Evolutionary conservation across 1,140 invertebrate species (phyloP).

Genomic region (Drosophila orosa): DNA sequence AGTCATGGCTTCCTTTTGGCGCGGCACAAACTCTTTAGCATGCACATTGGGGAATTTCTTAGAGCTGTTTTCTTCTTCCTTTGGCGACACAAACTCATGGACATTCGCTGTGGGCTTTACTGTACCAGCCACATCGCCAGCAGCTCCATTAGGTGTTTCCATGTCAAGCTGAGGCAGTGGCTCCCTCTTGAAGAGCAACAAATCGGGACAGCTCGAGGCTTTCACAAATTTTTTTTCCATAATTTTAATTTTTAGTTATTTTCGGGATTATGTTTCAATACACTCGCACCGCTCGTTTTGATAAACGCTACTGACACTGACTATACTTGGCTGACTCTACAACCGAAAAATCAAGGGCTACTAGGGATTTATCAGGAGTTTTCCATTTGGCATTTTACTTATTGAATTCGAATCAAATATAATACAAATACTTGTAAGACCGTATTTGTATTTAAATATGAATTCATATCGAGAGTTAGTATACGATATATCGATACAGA

Average conservation of each 20-base stretch:
- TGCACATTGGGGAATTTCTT: not conserved
- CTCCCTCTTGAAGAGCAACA: too few relatives aligned
- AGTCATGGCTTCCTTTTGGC: not conserved
- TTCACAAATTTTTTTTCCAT: not conserved
- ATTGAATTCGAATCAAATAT: too few relatives aligned
- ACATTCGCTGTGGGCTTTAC: constrained; percentile 40
- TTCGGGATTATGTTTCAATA: not conserved
- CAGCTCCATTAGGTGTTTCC: too few relatives aligned
- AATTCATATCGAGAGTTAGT: too few relatives aligned
- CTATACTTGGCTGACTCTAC: not conserved
- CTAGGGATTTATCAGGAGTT: too few relatives aligned
- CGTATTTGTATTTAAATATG: too few relatives aligned
- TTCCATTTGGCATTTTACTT: too few relatives aligned
- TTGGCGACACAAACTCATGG: constrained; percentile 30
- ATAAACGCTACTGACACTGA: not conserved
- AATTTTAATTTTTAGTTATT: not conserved
- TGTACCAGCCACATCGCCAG: not conserved
- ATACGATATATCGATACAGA: too few relatives aligned
- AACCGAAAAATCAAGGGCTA: not conserved
- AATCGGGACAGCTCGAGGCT: not conserved
- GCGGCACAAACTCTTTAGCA: not conserved
- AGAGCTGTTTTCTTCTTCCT: not conserved
- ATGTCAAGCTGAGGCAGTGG: not conserved
- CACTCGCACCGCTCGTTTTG: not conserved
- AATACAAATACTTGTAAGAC: too few relatives aligned